Base-by-base conservation (phyloP, 2,797 vertebrate genomes). In the Bovichtus variegatus region DNA sequence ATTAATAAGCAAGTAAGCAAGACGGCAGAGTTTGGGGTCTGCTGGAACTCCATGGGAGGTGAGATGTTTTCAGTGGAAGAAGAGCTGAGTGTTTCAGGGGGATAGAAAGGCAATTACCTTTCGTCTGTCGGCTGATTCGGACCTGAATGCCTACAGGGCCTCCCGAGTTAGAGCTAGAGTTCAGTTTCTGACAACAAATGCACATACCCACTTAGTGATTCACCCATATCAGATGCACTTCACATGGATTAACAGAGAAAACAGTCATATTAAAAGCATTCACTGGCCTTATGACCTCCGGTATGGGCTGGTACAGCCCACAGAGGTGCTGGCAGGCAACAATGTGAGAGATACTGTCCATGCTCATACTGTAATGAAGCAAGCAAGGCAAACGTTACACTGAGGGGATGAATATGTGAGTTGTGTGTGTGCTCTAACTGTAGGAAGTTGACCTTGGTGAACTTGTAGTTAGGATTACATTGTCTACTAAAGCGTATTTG, bases 91-190 rank as follows among this genome's bases (percentile, higher is more conserved):
- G 81, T 53, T 55, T 91, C 86, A 76, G 59, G 87, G 91, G 92
- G 85, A 94, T 86, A 93, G 92, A 90, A 93, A 93, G 91, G 93
- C 93, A 95, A 95, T 96, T 96, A 94, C 94, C 90, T 90, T 83
- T 91, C 79, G 73, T 85, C 92, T 95, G 90, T 90, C 86, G 83
- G 70, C 81, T 92, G 83, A 89, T 90, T 91, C 88, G 81, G 84
- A 93, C 86, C 87, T 89, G 88, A 84, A 78, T 79, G 92, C 88
- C 92, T 89, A 77, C 85, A 90, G 92, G 90, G 93, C 94, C 89
- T 7, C 75, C 2, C n/a, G 62, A 85, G 74, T 74, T 69, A 40
- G 92, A 94, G 94, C 90, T 78, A 57, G 44, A 86, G 86, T 93
- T 92, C 94, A 94, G 36, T 71, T 74, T 84, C 76, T 82, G 44